Evolutionary conservation across 2,888 invertebrate species (phyloP).

Genomic region (Esperia sulphurella): DNA sequence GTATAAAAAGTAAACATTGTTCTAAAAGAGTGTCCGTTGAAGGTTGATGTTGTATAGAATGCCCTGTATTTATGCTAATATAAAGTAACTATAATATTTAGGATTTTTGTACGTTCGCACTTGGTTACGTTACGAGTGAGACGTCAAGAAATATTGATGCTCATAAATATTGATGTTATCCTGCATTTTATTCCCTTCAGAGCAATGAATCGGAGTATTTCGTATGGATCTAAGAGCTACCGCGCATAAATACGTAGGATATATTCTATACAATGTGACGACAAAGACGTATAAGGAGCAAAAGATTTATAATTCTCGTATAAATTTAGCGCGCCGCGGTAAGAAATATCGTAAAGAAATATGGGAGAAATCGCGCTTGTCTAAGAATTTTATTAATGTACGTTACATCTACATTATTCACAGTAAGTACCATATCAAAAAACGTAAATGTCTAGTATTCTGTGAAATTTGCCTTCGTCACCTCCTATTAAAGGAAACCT

Average conservation of each 20-base stretch:
- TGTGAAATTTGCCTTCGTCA: no score
- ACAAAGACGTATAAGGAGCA: neutral
- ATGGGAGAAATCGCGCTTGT: no score
- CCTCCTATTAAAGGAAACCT: no score
- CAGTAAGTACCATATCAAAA: no score
- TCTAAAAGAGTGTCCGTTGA: no score
- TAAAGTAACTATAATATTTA: neutral
- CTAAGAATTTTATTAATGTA: no score
- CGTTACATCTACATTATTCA: no score
- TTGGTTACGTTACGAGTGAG: neutral
- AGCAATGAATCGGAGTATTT: constrained; percentile 7
- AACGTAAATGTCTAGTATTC: no score
- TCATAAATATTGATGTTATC: constrained; percentile 18
- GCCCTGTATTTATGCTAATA: no score
- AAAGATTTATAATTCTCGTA: neutral
- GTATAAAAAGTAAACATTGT: no score
- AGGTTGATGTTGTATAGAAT: no score
- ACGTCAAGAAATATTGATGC: constrained; percentile 6
- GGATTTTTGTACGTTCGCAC: neutral
- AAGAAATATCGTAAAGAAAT: no score
- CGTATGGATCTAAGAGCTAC: neutral
- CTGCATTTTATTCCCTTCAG: constrained; percentile 11
- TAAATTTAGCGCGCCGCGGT: neutral
- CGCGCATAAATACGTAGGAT: constrained; percentile 1
- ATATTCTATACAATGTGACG: neutral